These are phyloP conservation scores for Leptatherina wallacei DNA, from an alignment of 2,797 vertebrate species.

Conservation along the genomic window DNA sequence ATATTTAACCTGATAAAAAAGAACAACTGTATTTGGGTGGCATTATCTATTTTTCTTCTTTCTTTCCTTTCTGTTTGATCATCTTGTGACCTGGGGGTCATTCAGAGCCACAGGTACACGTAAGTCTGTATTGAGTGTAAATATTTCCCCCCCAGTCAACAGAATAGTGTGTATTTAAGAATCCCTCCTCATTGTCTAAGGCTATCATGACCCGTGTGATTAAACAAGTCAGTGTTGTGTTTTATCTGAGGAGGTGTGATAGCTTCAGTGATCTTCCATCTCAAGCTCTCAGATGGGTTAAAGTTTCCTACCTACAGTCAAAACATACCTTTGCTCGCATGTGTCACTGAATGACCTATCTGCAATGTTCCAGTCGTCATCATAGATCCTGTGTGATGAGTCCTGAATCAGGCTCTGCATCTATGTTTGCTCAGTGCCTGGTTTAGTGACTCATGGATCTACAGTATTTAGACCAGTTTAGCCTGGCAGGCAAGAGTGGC, in stretches of 20 bases:
- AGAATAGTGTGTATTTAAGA: slow-evolving; percentile 2
- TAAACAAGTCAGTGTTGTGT: not conserved
- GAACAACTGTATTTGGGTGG: not conserved
- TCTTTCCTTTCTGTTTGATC: not conserved
- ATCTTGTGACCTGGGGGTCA: not conserved
- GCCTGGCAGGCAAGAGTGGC: slow-evolving; percentile 64
- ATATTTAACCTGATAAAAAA: not conserved
- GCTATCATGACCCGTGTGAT: slow-evolving; percentile 2
- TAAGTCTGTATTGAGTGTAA: not conserved
- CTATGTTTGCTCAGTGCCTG: slow-evolving; percentile 22
- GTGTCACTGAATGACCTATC: slow-evolving; percentile 26
- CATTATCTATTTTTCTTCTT: not conserved
- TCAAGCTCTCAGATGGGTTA: not conserved
- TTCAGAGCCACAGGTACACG: not conserved
- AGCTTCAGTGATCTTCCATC: not conserved
- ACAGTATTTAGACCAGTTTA: slow-evolving; percentile 64
- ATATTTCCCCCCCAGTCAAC: not conserved
- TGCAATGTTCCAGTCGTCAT: slow-evolving; percentile 21
- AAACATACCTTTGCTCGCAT: slow-evolving; percentile 28
- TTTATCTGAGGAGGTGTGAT: slow-evolving; percentile 7
- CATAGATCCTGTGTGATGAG: slow-evolving; percentile 31
- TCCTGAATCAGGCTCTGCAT: slow-evolving; percentile 44
- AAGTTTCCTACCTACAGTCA: slow-evolving; percentile 10
- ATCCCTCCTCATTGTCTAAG: not conserved
- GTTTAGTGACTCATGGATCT: slow-evolving; percentile 60